These are phyloP conservation scores for Drosophila buzzatii DNA, from an alignment of 2,888 invertebrate genomes.

Conservation along the genomic window DNA sequence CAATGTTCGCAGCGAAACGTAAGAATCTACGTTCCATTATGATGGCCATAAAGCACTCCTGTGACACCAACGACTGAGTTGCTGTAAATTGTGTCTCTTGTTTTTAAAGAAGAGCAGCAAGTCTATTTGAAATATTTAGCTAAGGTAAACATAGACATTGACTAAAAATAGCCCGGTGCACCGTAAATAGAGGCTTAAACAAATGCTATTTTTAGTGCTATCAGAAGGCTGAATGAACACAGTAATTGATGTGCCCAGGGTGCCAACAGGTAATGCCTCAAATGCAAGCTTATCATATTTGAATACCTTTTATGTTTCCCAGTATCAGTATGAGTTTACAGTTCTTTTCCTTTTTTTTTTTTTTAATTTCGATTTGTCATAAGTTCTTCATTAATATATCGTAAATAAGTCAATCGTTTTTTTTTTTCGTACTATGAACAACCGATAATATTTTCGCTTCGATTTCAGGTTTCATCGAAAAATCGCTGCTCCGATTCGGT, in stretches of 20 bases:
- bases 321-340: neutral
- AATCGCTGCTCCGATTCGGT: neutral
- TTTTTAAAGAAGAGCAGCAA: neutral
- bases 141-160: neutral
- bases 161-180: neutral
- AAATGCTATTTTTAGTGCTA: neutral
- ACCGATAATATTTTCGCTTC: neutral
- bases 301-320: neutral
- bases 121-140: neutral
- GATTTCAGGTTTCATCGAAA: neutral
- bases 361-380: neutral
- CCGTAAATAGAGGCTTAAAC: neutral
- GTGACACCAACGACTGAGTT: slow-evolving; percentile 1
- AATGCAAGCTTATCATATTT: neutral
- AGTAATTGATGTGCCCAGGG: neutral
- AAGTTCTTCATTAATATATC: neutral
- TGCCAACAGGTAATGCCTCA: neutral
- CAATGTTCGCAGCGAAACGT: slow-evolving; percentile 23
- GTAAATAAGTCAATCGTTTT: too few relatives aligned
- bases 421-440: too few relatives aligned
- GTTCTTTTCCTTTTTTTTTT: neutral
- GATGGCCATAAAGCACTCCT: neutral
- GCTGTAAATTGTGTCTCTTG: neutral
- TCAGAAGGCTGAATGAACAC: neutral
- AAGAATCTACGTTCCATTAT: slow-evolving; percentile 1